Conservation (phyloP, 2,113 vertebrate species). For the Rhabdornis inornatus region DNA sequence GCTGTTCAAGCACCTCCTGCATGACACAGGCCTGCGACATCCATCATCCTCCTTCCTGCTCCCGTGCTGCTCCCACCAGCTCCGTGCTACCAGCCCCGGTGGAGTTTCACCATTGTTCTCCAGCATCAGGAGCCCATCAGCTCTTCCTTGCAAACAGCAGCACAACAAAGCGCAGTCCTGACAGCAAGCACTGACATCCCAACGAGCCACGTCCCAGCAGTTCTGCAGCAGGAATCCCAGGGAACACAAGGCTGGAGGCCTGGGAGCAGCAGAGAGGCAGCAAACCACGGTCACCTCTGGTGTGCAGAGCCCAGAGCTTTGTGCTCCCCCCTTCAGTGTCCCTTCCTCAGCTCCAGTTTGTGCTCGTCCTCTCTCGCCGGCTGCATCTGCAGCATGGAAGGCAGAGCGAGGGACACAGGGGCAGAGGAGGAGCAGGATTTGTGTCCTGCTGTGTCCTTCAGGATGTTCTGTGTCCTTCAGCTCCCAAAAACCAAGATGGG, state of each 20-base stretch:
- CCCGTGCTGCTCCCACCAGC: background rate
- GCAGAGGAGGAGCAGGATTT: background rate
- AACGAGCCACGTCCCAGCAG: fast-evolving
- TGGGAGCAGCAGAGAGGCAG: background rate
- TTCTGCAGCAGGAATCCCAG: background rate
- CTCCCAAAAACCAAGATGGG: background rate
- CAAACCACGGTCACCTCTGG: background rate
- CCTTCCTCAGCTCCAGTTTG: background rate
- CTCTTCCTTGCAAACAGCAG: constrained; percentile 3
- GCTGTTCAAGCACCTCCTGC: background rate
- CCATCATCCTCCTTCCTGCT: background rate
- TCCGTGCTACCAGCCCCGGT: fast-evolving
- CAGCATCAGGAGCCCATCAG: background rate
- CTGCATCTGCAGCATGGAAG: background rate
- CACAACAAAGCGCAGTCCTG: constrained; percentile 2
- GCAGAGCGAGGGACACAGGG: background rate
- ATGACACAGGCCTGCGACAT: background rate
- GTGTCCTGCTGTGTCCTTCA: background rate
- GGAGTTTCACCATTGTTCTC: background rate
- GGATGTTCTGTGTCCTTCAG: background rate
- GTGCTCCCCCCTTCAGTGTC: background rate
- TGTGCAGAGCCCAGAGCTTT: background rate
- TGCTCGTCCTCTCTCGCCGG: background rate
- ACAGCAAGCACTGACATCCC: background rate
- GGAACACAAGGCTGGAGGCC: background rate